Evolutionary conservation across 2,113 vertebrate species (phyloP).

Genomic region (Terrapene triunguis): DNA sequence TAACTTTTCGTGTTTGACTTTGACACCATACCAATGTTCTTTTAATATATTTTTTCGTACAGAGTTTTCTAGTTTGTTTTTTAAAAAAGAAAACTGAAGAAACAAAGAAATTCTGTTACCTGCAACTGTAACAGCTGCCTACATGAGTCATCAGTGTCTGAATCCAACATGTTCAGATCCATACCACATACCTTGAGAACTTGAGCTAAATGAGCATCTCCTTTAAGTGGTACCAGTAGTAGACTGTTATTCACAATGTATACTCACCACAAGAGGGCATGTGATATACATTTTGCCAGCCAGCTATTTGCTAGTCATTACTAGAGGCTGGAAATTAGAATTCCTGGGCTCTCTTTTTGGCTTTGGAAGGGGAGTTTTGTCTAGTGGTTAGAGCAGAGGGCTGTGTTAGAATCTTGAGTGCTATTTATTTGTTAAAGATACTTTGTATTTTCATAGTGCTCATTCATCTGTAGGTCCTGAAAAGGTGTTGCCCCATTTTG

Average conservation of each 20-base stretch:
- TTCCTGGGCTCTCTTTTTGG: not conserved
- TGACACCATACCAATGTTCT: fast-evolving
- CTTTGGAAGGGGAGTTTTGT: not conserved
- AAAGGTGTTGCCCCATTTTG: not conserved
- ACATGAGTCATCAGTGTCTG: not conserved
- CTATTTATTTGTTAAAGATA: not conserved
- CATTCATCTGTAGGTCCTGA: not conserved
- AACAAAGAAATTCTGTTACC: not conserved
- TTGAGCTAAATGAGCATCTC: fast-evolving
- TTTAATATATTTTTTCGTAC: not conserved
- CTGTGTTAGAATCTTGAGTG: not conserved
- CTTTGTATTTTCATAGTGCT: not conserved
- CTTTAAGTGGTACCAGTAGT: not conserved
- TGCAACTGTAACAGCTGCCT: not conserved
- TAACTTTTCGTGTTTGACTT: not conserved
- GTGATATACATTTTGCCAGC: not conserved
- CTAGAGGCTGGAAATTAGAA: not conserved
- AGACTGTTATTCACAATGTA: not conserved
- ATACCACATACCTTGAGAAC: not conserved
- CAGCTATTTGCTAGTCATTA: not conserved
- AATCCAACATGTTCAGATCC: not conserved
- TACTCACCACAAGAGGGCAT: fast-evolving
- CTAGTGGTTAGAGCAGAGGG: not conserved
- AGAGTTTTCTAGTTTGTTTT: not conserved
- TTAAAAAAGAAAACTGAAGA: not conserved